These are phyloP conservation scores for Yasuhikotakia modesta DNA, from an alignment of 2,797 vertebrate species.

Conservation along the genomic window DNA sequence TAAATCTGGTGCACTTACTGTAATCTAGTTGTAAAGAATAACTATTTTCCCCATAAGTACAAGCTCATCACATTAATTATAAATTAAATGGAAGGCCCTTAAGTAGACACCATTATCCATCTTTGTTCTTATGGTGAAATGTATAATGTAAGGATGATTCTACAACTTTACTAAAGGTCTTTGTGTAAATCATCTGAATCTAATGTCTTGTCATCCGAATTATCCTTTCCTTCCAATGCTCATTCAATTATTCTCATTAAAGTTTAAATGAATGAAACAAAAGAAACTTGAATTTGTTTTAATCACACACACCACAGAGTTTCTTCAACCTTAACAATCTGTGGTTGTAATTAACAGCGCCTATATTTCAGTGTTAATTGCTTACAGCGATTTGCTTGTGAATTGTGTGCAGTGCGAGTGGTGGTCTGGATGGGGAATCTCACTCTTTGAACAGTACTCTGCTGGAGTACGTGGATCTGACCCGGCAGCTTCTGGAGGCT, in stretches of 20 bases:
- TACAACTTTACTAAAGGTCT: too few relatives aligned
- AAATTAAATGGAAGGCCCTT: too few relatives aligned
- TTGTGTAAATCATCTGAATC: too few relatives aligned
- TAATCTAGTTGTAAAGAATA: too few relatives aligned
- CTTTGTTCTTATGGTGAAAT: too few relatives aligned
- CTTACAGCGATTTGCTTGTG: conserved; percentile 28
- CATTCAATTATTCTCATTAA: too few relatives aligned
- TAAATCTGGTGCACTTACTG: too few relatives aligned
- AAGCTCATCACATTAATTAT: too few relatives aligned
- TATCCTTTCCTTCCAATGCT: too few relatives aligned
- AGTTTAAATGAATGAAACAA: background rate
- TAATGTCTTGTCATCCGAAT: too few relatives aligned
- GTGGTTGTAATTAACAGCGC: background rate
- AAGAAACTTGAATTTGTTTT: background rate
- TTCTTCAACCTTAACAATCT: background rate
- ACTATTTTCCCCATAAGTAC: too few relatives aligned
- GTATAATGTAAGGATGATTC: background rate
- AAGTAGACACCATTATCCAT: too few relatives aligned
- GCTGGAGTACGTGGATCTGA: conserved; percentile 97
- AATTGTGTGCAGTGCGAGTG: conserved; percentile 83
- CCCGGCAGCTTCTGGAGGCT: conserved; percentile 93
- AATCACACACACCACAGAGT: background rate
- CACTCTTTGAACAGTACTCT: conserved; percentile 96
- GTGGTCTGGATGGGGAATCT: conserved; percentile 94
- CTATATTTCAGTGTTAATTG: background rate